These are phyloP conservation scores for Lutjanus argentimaculatus DNA, from an alignment of 2,797 vertebrate genomes.

Conservation along the genomic window DNA sequence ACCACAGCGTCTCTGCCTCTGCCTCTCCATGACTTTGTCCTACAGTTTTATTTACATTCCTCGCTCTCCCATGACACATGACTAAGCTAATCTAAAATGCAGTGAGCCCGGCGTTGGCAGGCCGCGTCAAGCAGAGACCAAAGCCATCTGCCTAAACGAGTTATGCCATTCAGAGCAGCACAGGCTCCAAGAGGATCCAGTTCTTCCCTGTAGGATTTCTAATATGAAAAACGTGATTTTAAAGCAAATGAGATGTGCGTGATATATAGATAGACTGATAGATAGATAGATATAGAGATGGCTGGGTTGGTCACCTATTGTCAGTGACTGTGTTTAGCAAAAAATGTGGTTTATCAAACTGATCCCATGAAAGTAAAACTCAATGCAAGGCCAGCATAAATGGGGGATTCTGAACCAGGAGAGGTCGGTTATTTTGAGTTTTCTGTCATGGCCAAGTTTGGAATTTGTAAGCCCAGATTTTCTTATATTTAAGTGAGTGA, in stretches of 20 bases:
- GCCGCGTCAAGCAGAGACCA: conserved; percentile 49
- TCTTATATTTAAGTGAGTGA: conserved; percentile 15
- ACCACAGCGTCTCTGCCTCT: conserved; percentile 62
- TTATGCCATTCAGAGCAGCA: conserved; percentile 53
- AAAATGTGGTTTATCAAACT: conserved; percentile 32
- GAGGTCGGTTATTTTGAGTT: conserved; percentile 9
- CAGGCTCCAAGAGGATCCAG: conserved; percentile 44
- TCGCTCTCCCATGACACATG: conserved; percentile 67
- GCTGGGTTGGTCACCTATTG: conserved; percentile 19
- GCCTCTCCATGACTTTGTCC: conserved; percentile 61
- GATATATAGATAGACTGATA: neutral
- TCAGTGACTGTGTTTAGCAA: conserved; percentile 7
- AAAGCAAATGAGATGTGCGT: conserved; percentile 32
- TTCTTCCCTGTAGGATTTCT: conserved; percentile 35
- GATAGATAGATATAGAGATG: neutral
- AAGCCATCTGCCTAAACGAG: conserved; percentile 70
- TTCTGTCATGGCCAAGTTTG: conserved; percentile 8
- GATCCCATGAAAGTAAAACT: conserved; percentile 15
- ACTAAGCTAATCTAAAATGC: conserved; percentile 72
- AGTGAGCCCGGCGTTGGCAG: conserved; percentile 54
- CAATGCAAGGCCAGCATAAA: conserved; percentile 13
- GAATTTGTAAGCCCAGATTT: conserved; percentile 1
- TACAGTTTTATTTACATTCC: conserved; percentile 74
- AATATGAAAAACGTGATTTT: conserved; percentile 41
- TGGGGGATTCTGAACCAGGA: neutral